Evolutionary conservation across 30 jellyfish, hydroid and myxozoan species (phyloP).

Genomic region (Aurelia coerulea): DNA sequence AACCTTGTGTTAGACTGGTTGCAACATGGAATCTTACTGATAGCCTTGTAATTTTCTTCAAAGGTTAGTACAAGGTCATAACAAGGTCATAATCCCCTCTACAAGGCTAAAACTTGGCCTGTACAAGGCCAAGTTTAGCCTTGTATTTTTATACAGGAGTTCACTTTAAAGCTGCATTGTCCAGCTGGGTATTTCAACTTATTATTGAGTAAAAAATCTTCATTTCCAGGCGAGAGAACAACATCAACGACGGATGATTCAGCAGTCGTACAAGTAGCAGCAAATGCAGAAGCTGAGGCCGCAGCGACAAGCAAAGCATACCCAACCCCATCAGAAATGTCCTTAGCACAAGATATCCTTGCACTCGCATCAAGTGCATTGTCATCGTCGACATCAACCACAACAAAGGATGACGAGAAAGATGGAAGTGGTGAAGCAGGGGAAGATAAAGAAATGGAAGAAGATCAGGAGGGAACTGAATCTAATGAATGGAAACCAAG

Average conservation of each 20-base stretch:
- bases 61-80: no score
- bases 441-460: conserved; percentile 4
- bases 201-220: no score
- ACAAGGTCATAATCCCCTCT: no score
- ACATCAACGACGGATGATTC: conserved; percentile 39
- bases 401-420: conserved; percentile 19
- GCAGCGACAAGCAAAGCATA: conserved; percentile 62
- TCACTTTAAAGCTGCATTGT: no score
- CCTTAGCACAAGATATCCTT: conserved; percentile 83
- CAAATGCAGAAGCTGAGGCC: conserved; percentile 61
- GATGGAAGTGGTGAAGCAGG: not conserved
- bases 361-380: conserved; percentile 84
- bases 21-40: no score
- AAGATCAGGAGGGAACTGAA: conserved; percentile 4
- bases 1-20: no score
- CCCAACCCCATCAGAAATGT: conserved; percentile 78
- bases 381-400: conserved; percentile 76
- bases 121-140: no score
- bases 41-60: no score
- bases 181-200: no score
- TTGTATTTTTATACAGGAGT: no score
- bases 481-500: conserved; percentile 62
- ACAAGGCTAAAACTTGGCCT: no score
- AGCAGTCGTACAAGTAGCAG: conserved; percentile 56
- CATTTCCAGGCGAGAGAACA: conserved; percentile 25